phyloP scores from a whole-genome alignment of 2,797 vertebrate species.

The Chaetodon trifasciatus region DNA sequence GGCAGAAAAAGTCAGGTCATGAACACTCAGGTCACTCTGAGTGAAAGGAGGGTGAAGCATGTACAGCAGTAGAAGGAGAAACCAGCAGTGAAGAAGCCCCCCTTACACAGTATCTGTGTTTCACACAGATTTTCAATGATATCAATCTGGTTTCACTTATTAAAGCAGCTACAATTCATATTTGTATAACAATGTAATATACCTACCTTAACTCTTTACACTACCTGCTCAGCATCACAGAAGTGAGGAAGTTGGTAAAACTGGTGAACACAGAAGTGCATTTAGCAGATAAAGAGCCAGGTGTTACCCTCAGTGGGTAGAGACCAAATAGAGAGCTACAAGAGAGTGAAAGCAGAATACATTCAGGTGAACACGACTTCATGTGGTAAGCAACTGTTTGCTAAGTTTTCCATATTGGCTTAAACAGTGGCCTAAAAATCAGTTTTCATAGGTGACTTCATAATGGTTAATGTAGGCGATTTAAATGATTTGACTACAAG shows the following conservation, averaged over 20 bases:
- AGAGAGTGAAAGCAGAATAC: not conserved
- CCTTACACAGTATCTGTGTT: conserved; percentile 38
- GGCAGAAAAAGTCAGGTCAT: conserved; percentile 60
- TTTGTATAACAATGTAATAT: not conserved
- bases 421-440: too few relatives aligned
- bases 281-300: not conserved
- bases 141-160: not conserved
- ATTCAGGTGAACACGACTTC: not conserved
- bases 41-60: conserved; percentile 1
- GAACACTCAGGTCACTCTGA: conserved; percentile 32
- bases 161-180: not conserved
- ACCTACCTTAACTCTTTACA: not conserved
- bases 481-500: not conserved
- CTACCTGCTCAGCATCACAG: not conserved
- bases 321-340: not conserved
- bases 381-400: not conserved
- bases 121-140: conserved; percentile 12
- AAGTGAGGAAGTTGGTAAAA: not conserved
- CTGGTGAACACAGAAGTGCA: not conserved
- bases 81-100: not conserved
- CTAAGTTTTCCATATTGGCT: too few relatives aligned
- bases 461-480: not conserved
- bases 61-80: not conserved
- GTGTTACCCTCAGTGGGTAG: not conserved
- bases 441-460: not conserved